phyloP scores from a whole-genome alignment of 2,797 vertebrate species.

The Sternarchorhynchus goeldii region DNA sequence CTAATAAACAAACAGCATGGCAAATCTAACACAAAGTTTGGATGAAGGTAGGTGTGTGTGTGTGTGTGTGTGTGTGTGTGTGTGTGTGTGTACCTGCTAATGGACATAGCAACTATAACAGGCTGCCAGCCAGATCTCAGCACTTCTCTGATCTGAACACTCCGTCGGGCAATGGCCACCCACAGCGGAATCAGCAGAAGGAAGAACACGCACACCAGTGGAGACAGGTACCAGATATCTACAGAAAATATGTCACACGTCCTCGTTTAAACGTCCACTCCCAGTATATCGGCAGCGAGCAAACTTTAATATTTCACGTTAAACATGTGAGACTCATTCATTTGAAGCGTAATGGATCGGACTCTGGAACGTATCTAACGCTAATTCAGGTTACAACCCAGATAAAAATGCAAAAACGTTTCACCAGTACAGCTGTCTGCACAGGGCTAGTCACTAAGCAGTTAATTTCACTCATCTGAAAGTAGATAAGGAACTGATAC shows the following conservation, averaged over 20 bases:
- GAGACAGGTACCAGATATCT: conserved; percentile 86
- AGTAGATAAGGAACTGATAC: too few relatives aligned
- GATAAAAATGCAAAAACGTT: too few relatives aligned
- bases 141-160: conserved; percentile 82
- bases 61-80: not conserved
- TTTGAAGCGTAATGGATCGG: not conserved
- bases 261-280: not conserved
- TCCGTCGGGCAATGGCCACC: conserved; percentile 82
- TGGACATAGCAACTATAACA: conserved; percentile 91
- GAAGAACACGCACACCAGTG: conserved; percentile 83
- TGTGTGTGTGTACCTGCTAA: conserved; percentile 85
- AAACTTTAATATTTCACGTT: not conserved
- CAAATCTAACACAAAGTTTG: too few relatives aligned
- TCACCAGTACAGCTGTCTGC: too few relatives aligned
- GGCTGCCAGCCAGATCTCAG: conserved; percentile 93
- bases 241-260: conserved; percentile 28
- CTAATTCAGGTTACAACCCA: too few relatives aligned
- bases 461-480: too few relatives aligned
- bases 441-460: too few relatives aligned
- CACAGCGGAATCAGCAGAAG: conserved; percentile 86
- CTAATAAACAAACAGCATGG: too few relatives aligned
- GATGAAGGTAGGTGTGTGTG: too few relatives aligned
- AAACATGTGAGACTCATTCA: not conserved
- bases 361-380: conserved; percentile 41
- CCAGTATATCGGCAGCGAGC: not conserved